Evolutionary conservation across 2,113 vertebrate genomes (phyloP), one percentile per base, ranked within the genome.

Genomic region (Lethenteron camtschaticum): DNA sequence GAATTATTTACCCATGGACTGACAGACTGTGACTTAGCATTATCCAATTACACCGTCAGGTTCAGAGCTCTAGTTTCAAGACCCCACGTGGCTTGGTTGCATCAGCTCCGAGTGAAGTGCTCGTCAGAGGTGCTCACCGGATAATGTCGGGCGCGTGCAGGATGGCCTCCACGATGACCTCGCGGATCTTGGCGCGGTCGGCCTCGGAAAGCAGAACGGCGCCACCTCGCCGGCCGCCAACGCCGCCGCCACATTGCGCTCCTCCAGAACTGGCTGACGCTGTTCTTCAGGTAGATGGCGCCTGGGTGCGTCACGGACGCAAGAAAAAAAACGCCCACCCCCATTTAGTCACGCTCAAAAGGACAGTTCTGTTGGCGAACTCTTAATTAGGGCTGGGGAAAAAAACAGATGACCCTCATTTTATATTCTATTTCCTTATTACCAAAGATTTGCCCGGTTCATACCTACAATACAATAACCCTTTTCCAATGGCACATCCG

Each of bases 201-300:
- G 95, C 96, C 77, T 97, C 92, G 1, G 90, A 75, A 97, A 95
- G 76, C 95, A 95, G 77, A 97, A 97, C 0, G 90, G 90, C 72
- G 95, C 91, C 12, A 90, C 63, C 0, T 81, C 85, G 78, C 90
- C 86, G 2, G 90, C 89, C 0, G 81, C 85, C 78, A 90, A 86
- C 2, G 90, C 90, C 0, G 85, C 79, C 11, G 83, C 83, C 0
- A 88, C 89, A 55, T 97, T 90, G 41, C 89, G 81, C 74, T 97
- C 92, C 0, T 89, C 90, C 92, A 97, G 79, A 96, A 95, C 78
- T 95, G 91, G 9, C 86, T 87, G 75, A 97, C 85, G 91, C 96
- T 97, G 79, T 97, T 97, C 84, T 97, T 97, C 80, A 97, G 78
- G 78, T 97, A 97, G 78, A 97, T 96, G 71, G 92, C 92, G 76